Evolutionary conservation across 2,888 invertebrate species (phyloP), one percentile per base, ranked within the genome.

Genomic region (Tetanocera ferruginea): DNA sequence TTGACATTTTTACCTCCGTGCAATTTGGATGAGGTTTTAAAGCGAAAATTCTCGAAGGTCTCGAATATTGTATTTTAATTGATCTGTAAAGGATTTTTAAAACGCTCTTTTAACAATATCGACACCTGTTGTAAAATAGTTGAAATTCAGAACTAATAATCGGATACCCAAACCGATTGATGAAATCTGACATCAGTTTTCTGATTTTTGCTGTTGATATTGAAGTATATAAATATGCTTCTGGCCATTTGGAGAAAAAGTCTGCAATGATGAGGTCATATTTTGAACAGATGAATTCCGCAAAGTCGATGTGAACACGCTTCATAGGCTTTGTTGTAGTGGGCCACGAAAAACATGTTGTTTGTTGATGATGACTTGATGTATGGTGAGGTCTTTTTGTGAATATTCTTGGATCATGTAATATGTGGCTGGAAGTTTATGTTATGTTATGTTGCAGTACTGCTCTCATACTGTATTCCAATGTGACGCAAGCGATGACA

Each of bases 401-500:
- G 71, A 75, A 43, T 62, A 70, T 62, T 70, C 37, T 64, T 75
- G 69, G 17, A 75, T 72, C 77, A 75, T 79, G 3, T 79, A 34
- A 71, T 77, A 55, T 49, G 76, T 78, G 14, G 74, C 43, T 60
- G 80, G 64, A 28, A 78, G 43, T 23, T 19, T 25, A n/a, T 67
- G n/a, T 71, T 3, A 77, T 67, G 64, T 73, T 77, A 14, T 78
- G 31, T 19, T 67, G 31, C 49, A 80, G 17, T 5, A 76, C 67
- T 75, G 76, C 9, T 73, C 43, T 75, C 9, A 79, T 37, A 31
- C 55, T 57, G n/a, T 77, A 66, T 66, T 80, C 80, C 8, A 81
- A 43, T 3, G 69, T 70, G 31, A 78, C 72, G 43, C 80, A 80
- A 28, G 80, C 80, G 34, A 79, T 80, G 37, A 81, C 73, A 57